phyloP scores from a whole-genome alignment of 2,888 invertebrate genomes.

The Tetheella fluctuosa region DNA sequence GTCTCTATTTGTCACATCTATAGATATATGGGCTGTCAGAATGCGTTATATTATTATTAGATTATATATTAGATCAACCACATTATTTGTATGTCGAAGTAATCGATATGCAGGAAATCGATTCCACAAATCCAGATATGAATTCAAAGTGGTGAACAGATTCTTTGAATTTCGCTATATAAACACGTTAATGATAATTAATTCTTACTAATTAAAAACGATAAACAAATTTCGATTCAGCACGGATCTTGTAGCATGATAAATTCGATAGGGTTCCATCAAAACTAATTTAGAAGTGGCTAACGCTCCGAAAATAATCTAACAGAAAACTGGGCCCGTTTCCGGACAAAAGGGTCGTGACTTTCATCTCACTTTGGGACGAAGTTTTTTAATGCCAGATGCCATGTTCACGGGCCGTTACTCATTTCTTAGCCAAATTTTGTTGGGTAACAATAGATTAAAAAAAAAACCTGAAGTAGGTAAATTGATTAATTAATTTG shows the following conservation, averaged over 20 bases:
- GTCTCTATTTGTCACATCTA: no score
- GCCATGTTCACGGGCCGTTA: background rate
- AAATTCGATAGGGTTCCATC: constrained; percentile 3
- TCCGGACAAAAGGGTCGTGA: constrained; percentile 6
- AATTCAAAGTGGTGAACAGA: background rate
- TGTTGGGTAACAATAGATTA: background rate
- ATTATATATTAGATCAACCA: no score
- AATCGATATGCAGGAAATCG: background rate
- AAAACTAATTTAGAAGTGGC: constrained; percentile 4
- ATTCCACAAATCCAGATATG: background rate
- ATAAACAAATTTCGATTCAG: constrained; percentile 1
- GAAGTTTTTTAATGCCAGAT: constrained; percentile 3
- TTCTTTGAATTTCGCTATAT: background rate
- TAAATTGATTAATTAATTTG: no score
- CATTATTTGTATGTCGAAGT: background rate
- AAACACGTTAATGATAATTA: background rate
- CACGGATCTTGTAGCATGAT: background rate
- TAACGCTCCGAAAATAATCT: background rate
- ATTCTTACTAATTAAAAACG: background rate
- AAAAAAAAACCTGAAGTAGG: no score
- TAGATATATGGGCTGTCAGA: no score
- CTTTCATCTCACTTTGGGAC: constrained; percentile 8
- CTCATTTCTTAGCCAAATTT: background rate
- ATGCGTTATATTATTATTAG: no score
- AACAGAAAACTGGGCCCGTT: background rate